Base-by-base conservation (phyloP, 2,797 vertebrate species). In the Rhinoraja longicauda region DNA sequence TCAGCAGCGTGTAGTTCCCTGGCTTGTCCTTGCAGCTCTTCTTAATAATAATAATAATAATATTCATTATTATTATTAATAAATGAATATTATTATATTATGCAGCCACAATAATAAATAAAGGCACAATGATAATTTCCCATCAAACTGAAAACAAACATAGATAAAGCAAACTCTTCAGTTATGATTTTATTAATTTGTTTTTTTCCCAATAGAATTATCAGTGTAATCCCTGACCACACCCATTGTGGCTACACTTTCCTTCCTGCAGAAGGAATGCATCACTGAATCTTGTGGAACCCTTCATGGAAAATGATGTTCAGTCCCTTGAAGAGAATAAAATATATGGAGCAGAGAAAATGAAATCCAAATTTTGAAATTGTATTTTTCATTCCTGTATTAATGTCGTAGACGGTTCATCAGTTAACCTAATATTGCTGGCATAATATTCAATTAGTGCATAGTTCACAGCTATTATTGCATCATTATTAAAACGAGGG, bases 361-460 rank as follows among this genome's bases (percentile, higher is more conserved):
- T 92, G 70, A 92, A 75, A 75, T 45, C 90, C 12, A 5, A 92
- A 75, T 73, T 92, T 72, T 45, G 39, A 92, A 92, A 92, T 92
- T 92, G 70, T 75, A 92, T 75, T 92, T 90, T 92, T 92, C 32
- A 92, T 92, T 92, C 39, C 53, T 70, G 75, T 92, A 92, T 73
- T 92, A 53, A 6, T 92, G 90, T n/a, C 7, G 67, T 75, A 73
- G 90, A 73, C 75, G 90, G 90, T 75, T 92, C 90, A 92, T 70
- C 90, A 92, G 90, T 92, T 92, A 92, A 75, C 90, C 70, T 92
- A 75, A 92, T 92, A 92, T 92, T 92, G 90, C 90, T 92, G 39
- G 90, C 67, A 92, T 92, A 75, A 92, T 92, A 92, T 92, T 92
- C 90, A 92, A 92, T 92, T 92, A 92, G 90, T 92, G 90, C 70